Evolutionary conservation across 2,888 invertebrate species (phyloP).

Genomic region (Trissolcus brochymenae): DNA sequence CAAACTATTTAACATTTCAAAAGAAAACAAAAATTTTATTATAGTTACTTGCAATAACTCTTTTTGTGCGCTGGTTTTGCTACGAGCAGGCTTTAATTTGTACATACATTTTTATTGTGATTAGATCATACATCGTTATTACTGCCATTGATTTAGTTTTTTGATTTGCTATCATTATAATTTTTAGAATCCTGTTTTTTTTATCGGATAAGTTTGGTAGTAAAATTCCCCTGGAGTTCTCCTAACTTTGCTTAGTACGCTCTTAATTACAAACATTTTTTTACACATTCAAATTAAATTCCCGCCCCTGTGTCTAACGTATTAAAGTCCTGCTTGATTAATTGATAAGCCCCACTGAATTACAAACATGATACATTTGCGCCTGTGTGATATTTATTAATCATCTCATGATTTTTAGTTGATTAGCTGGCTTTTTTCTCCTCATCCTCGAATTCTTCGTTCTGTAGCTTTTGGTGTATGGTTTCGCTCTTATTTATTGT

Average conservation of each 20-base stretch:
- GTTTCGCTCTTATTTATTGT: conserved; percentile 26
- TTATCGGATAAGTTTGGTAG: conserved; percentile 61
- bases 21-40: too few relatives aligned
- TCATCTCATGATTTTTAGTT: conserved; percentile 25
- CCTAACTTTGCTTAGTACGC: too few relatives aligned
- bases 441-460: conserved; percentile 27
- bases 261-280: too few relatives aligned
- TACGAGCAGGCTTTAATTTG: too few relatives aligned
- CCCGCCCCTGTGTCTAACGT: too few relatives aligned
- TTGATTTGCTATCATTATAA: conserved; percentile 59
- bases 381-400: conserved; percentile 23
- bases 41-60: too few relatives aligned
- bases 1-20: not conserved
- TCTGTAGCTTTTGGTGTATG: conserved; percentile 36
- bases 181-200: conserved; percentile 66
- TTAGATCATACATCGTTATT: too few relatives aligned
- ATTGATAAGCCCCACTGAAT: too few relatives aligned
- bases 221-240: conserved; percentile 4
- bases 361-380: not conserved
- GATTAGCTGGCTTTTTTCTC: conserved; percentile 10
- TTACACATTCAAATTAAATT: too few relatives aligned
- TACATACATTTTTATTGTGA: too few relatives aligned
- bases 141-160: not conserved
- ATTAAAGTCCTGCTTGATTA: too few relatives aligned
- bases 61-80: too few relatives aligned